Evolutionary conservation across 2,888 invertebrate genomes (phyloP).

Genomic region (Eremobia ochroleuca): DNA sequence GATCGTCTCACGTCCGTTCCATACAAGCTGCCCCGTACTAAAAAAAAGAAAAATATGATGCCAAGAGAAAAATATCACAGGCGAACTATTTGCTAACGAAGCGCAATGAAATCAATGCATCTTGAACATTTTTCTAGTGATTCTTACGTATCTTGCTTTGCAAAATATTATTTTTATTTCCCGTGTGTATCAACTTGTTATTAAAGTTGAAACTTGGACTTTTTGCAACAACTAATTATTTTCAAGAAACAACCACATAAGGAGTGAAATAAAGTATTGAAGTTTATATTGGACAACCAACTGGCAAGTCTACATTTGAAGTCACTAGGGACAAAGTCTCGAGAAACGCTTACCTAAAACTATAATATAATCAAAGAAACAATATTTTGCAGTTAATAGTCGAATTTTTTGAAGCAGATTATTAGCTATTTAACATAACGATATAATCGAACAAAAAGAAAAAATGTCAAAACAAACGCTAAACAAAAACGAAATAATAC

Average conservation of each 20-base stretch:
- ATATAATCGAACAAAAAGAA: too few species aligned
- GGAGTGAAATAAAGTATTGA: not conserved
- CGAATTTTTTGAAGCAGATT: too few species aligned
- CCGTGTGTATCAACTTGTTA: not conserved
- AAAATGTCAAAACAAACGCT: not conserved
- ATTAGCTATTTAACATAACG: too few species aligned
- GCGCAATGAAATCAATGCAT: slow-evolving; percentile 7
- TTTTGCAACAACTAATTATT: not conserved
- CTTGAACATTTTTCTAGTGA: slow-evolving; percentile 16
- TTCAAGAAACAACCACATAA: not conserved
- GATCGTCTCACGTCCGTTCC: not conserved
- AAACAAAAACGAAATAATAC: not conserved
- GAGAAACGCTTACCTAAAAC: too few species aligned
- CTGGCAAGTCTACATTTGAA: not conserved
- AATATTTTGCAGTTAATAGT: too few species aligned
- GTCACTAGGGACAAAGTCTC: not conserved
- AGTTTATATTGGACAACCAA: not conserved
- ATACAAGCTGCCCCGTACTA: not conserved
- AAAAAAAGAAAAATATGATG: slow-evolving; percentile 2
- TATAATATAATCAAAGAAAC: too few species aligned
- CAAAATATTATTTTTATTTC: not conserved
- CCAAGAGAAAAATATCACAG: slow-evolving; percentile 16
- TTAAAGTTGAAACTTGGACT: not conserved
- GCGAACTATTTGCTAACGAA: slow-evolving; percentile 20
- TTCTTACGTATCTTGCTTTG: not conserved